These are phyloP conservation scores for Halichondria panicea DNA, from an alignment of 37 sponge, comb jelly and placozoan species.

Conservation along the genomic window DNA sequence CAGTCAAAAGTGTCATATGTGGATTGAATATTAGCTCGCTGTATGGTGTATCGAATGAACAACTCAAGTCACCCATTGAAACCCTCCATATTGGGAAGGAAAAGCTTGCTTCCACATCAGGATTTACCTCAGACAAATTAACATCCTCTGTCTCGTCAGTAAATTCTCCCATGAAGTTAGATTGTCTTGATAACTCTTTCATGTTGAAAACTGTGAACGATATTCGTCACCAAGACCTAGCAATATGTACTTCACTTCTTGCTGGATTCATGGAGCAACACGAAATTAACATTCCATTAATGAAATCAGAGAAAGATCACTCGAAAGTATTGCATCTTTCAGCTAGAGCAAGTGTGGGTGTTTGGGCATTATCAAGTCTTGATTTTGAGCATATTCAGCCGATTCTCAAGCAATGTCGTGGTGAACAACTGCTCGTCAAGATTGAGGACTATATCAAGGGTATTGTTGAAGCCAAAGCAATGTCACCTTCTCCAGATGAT, in stretches of 20 bases:
- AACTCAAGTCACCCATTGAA: background rate
- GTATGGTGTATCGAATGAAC: background rate
- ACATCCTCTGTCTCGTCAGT: background rate
- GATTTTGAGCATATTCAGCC: constrained; percentile 13
- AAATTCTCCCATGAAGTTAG: background rate
- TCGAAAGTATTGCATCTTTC: constrained; percentile 17
- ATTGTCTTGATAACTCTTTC: background rate
- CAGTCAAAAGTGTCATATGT: background rate
- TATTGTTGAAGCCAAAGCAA: background rate
- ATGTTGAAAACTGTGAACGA: constrained; percentile 24
- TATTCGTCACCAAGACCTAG: constrained; percentile 15
- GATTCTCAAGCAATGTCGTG: constrained; percentile 1
- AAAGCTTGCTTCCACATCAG: background rate
- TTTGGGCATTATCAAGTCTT: constrained; percentile 47
- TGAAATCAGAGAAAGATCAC: background rate
- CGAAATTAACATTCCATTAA: constrained; percentile 35
- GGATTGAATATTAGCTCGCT: background rate
- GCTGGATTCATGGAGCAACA: constrained; percentile 59
- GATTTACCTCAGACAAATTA: background rate
- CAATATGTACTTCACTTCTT: constrained; percentile 26
- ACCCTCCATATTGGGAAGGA: background rate
- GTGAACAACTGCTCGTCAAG: constrained; percentile 16
- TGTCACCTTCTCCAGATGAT: background rate
- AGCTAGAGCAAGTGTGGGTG: constrained; percentile 42
- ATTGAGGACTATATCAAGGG: constrained; percentile 23